Base-by-base conservation (phyloP, 1,140 invertebrate genomes). In the Anoplolepis gracilipes region DNA sequence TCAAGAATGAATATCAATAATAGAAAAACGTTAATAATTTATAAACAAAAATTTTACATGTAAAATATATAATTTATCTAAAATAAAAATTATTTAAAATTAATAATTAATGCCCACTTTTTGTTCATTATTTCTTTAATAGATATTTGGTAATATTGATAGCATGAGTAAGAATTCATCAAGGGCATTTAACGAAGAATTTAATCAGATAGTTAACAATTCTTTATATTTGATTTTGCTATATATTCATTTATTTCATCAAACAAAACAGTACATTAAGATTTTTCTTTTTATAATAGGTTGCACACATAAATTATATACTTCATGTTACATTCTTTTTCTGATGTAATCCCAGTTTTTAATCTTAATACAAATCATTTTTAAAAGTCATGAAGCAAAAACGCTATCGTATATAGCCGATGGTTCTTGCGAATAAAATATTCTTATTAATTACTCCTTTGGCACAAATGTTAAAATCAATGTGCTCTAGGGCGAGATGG, bases 391-490 rank as follows among this genome's bases (percentile, higher is more conserved):
- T 30, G 16, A 55, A 69, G 10, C 46, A 59, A 79, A 53, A 79
- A 69, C 13, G 30, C n/a, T 55, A 79, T 79, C 62, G 16, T 69
- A 69, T 55, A 69, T 55, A 65, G 1, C 11, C 28, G 42, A 87
- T 28, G 0, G 22, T 49, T 78, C 1, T 65, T 16, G 30, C 13
- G 39, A 75, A 59, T 82, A 16, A 72, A 81, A 53, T 75, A 62
- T 19, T 13, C 2, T 69, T 79, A 25, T 7, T 64, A 46, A 42
- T 75, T 84, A 78, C 73, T 79, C 84, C 42, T 93, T 91, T 33
- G 93, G 91, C 33, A 93, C 92, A 81, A 93, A 95, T 70, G 92
- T 93, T 49, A 94, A 72, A 22, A 94, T 89, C 61, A 94, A 76
- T 25, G 94, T 94, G 64, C 93, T 93, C 42, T 93, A 93, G 0